Percentiles rank a stretch among this genome's conserved stretches.
Evolutionary conservation across 2,888 invertebrate genomes (phyloP).

Genomic region (Dioctria rufipes): DNA sequence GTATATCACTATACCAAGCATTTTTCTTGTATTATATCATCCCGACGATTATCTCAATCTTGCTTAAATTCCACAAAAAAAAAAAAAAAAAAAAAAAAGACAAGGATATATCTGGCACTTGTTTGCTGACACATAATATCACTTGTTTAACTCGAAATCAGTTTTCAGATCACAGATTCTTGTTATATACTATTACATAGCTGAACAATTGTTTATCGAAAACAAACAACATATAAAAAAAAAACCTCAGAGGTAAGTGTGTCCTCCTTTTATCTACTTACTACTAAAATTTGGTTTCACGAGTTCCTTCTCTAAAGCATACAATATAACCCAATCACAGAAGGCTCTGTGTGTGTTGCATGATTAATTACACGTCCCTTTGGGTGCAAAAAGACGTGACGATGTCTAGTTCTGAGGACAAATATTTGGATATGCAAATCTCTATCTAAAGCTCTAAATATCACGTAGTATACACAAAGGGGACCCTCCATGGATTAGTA

Average conservation of each 20-base stretch:
- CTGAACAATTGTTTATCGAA: conserved; percentile 18
- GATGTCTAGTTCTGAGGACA: background rate
- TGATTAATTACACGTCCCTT: conserved; percentile 32
- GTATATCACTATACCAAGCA: conserved; percentile 20
- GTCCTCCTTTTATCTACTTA: background rate
- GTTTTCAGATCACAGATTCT: background rate
- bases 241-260: background rate
- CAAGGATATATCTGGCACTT: background rate
- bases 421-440: conserved; percentile 24
- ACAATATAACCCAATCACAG: conserved; percentile 4
- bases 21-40: conserved; percentile 28
- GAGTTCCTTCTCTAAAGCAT: background rate
- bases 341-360: background rate
- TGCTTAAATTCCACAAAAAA: conserved; percentile 12
- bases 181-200: background rate
- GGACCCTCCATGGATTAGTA: background rate
- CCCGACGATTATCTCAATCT: conserved; percentile 24
- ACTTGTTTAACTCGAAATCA: conserved; percentile 16
- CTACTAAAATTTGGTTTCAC: background rate
- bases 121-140: conserved; percentile 10
- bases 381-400: conserved; percentile 16
- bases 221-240: conserved; percentile 11
- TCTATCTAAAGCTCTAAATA: background rate
- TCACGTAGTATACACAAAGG: conserved; percentile 1
- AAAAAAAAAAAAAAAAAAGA: background rate